These are phyloP conservation scores for Zaprionus bogoriensis DNA, from an alignment of 2,888 invertebrate species.

Conservation along the genomic window DNA sequence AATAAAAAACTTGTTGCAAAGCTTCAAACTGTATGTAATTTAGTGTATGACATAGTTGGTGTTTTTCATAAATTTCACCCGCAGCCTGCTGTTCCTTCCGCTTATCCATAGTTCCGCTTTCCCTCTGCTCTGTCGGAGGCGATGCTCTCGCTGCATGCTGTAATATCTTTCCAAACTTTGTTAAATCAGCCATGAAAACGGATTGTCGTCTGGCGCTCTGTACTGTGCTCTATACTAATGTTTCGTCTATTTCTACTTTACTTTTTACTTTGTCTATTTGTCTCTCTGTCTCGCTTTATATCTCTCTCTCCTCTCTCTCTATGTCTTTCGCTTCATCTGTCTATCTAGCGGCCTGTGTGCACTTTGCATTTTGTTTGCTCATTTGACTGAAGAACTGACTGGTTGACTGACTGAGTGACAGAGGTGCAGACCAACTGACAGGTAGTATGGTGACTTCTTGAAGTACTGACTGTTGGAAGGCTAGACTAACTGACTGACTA, in stretches of 20 bases:
- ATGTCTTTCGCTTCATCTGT: neutral
- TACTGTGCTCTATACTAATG: neutral
- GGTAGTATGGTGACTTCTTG: too few relatives aligned
- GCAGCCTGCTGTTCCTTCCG: too few relatives aligned
- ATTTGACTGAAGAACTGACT: conserved; percentile 55
- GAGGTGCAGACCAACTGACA: conserved; percentile 36
- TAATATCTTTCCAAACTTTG: conserved; percentile 58
- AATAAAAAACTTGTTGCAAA: too few relatives aligned
- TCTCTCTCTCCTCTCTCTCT: neutral
- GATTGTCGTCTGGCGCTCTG: conserved; percentile 65
- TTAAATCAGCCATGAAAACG: conserved; percentile 78
- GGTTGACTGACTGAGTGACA: conserved; percentile 54
- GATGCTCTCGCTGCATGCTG: conserved; percentile 29
- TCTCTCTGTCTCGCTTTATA: neutral
- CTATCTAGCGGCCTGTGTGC: conserved; percentile 47
- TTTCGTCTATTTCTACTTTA: neutral
- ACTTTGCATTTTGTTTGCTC: conserved; percentile 71
- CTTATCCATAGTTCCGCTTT: too few relatives aligned
- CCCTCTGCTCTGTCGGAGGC: conserved; percentile 4
- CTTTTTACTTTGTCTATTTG: neutral
- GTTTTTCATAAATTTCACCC: too few relatives aligned
- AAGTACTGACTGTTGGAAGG: too few relatives aligned
- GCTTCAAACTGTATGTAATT: too few relatives aligned
- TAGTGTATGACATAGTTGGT: too few relatives aligned
- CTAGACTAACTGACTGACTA: neutral